Evolutionary conservation across 2,888 invertebrate species (phyloP).

Genomic region (Ectemnius lituratus): DNA sequence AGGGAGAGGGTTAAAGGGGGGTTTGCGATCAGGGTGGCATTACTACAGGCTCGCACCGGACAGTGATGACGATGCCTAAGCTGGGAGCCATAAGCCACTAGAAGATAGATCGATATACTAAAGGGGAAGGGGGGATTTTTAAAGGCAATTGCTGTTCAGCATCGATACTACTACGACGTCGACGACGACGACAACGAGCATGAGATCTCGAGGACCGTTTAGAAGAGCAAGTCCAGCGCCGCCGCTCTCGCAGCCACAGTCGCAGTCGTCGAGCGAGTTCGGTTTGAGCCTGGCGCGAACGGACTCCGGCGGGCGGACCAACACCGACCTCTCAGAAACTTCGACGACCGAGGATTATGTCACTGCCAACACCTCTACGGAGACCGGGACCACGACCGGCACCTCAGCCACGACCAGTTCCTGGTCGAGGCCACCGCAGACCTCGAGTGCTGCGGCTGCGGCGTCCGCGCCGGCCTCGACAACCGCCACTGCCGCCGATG

Average conservation of each 20-base stretch:
- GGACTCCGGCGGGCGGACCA: slow-evolving; percentile 86
- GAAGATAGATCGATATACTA: not conserved
- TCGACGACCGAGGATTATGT: slow-evolving; percentile 93
- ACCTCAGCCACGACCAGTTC: slow-evolving; percentile 76
- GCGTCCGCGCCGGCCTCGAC: slow-evolving; percentile 70
- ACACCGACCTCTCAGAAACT: slow-evolving; percentile 91
- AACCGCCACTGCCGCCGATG: slow-evolving; percentile 80
- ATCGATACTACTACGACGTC: slow-evolving; percentile 58
- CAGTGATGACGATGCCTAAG: too few species aligned
- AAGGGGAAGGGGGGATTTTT: slow-evolving; percentile 30
- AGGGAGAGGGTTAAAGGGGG: too few species aligned
- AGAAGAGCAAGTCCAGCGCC: slow-evolving; percentile 71
- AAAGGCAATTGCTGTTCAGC: slow-evolving; percentile 74
- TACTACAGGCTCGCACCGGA: too few species aligned
- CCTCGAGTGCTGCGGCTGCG: slow-evolving; percentile 70
- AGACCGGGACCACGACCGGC: slow-evolving; percentile 79
- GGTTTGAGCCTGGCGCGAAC: slow-evolving; percentile 82
- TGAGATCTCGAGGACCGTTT: slow-evolving; percentile 37
- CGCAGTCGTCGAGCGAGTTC: slow-evolving; percentile 76
- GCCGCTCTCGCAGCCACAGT: slow-evolving; percentile 72
- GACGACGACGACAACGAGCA: slow-evolving; percentile 63
- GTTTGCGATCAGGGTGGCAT: too few species aligned
- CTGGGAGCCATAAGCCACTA: too few species aligned
- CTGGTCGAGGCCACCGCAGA: slow-evolving; percentile 79
- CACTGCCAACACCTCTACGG: slow-evolving; percentile 85